Evolutionary conservation across 2,888 invertebrate species (phyloP), one percentile per base, ranked within the genome.

Genomic region (Arge pagana): DNA sequence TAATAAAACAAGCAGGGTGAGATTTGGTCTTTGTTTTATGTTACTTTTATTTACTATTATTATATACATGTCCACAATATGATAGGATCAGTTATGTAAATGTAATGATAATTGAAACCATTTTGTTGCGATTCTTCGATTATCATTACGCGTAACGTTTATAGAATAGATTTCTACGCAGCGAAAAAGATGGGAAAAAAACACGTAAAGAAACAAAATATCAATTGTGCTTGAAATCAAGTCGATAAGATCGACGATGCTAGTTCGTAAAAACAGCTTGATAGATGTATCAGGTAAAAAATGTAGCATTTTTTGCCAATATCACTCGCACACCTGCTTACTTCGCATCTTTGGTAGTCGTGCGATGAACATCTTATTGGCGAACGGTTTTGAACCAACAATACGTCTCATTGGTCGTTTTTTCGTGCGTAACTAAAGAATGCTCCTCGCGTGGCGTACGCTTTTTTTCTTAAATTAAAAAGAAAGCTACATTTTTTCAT

Each of bases 1-100:
- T 45, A 33, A 33, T 23, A 45, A 33, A 45, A 23, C 33, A 33
- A 45, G 45, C 33, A 45, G 33, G 33, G 45, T 45, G 33, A 15
- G 24, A 24, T 33, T 16, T 15, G 24, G 24, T 33, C 35, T 15
- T 33, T 33, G 35, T 23, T 33, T 33, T 24, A 23, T 33, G 21
- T 45, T 15, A 45, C 15, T 45, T 33, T 33, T 33, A 45, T 45
- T 23, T 23, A 45, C 21, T 33, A 45, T 42, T 42, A 42, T 30
- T 30, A 42, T 37, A 37, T 21, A 16, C 18, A 42, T 18, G 19
- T 11, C 18, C 13, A 43, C 42, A 30, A 42, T 42, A 30, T 11
- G 18, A 35, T 40, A 26, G 8, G 31, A 30, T 30, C 10, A 31
- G 10, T 42, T 42, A n/a, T 19, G 19, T 10, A n/a, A 23, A 16